Percentiles rank a stretch among this genome's conserved stretches.
Evolutionary conservation across 2,113 vertebrate species (phyloP).

Genomic region (Octodon degus): DNA sequence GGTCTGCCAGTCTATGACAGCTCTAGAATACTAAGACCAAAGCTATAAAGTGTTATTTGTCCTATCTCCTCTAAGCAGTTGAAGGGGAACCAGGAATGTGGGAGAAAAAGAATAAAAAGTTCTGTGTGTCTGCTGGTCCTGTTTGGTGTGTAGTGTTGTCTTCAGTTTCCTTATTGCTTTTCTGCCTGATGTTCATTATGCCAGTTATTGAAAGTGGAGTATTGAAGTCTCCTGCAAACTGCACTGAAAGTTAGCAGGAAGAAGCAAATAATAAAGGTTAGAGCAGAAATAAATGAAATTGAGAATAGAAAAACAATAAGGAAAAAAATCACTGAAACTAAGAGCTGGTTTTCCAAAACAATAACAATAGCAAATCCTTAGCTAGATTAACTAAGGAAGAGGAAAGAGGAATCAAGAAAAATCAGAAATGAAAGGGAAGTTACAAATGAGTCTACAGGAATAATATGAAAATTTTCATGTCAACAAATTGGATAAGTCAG

Average conservation of each 20-base stretch:
- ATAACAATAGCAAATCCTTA: neutral
- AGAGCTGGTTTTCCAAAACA: slow-evolving; percentile 12
- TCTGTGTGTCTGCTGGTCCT: neutral
- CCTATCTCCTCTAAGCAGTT: neutral
- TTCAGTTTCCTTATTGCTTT: slow-evolving; percentile 2
- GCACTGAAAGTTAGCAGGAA: neutral
- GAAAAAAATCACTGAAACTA: slow-evolving; percentile 1
- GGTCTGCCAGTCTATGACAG: neutral
- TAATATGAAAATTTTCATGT: neutral
- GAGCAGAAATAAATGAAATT: slow-evolving; percentile 43
- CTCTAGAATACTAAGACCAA: neutral
- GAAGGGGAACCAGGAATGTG: neutral
- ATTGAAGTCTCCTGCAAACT: neutral
- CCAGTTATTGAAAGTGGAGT: neutral
- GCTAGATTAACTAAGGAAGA: neutral
- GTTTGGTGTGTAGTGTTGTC: neutral
- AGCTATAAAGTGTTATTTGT: neutral
- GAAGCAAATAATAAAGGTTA: slow-evolving; percentile 45
- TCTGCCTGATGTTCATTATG: neutral
- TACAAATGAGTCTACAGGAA: neutral
- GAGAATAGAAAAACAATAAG: slow-evolving; percentile 27
- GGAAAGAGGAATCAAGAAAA: slow-evolving; percentile 33
- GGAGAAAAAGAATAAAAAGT: neutral
- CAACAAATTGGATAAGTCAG: neutral
- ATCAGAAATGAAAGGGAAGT: neutral